Evolutionary conservation across 2,113 vertebrate genomes (phyloP).

Genomic region (Laticauda colubrina): DNA sequence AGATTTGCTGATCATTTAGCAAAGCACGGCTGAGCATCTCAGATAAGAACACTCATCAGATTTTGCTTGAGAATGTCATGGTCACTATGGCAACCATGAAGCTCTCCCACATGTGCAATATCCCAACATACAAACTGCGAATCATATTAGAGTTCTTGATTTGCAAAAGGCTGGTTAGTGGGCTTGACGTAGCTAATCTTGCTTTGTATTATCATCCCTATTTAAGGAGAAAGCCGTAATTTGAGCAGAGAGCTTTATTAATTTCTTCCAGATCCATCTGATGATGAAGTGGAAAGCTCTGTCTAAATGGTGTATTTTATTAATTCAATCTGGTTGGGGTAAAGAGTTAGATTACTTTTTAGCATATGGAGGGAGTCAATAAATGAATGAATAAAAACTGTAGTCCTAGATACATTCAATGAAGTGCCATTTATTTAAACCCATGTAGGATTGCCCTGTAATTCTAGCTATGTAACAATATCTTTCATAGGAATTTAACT

Average conservation of each 20-base stretch:
- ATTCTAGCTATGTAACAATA: not conserved
- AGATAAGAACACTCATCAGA: not conserved
- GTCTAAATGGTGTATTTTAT: not conserved
- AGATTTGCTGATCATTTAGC: not conserved
- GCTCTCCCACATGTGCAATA: not conserved
- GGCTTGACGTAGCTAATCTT: not conserved
- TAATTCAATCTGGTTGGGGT: not conserved
- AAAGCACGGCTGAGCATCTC: not conserved
- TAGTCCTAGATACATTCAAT: not conserved
- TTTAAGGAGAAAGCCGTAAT: not conserved
- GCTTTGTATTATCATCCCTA: not conserved
- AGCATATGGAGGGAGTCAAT: not conserved
- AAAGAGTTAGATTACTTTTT: not conserved
- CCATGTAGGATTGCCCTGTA: not conserved
- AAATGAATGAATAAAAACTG: not conserved
- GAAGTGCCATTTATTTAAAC: not conserved
- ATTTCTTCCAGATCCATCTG: not conserved
- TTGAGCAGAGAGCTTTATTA: not conserved
- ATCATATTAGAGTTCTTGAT: not conserved
- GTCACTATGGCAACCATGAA: not conserved
- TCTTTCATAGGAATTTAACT: not conserved
- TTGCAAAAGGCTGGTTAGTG: not conserved
- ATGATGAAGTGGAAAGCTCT: not conserved
- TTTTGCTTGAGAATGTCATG: not conserved
- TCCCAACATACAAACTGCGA: not conserved